These are phyloP conservation scores for Barnardius zonarius DNA, from an alignment of 2,113 vertebrate species.

Conservation along the genomic window DNA sequence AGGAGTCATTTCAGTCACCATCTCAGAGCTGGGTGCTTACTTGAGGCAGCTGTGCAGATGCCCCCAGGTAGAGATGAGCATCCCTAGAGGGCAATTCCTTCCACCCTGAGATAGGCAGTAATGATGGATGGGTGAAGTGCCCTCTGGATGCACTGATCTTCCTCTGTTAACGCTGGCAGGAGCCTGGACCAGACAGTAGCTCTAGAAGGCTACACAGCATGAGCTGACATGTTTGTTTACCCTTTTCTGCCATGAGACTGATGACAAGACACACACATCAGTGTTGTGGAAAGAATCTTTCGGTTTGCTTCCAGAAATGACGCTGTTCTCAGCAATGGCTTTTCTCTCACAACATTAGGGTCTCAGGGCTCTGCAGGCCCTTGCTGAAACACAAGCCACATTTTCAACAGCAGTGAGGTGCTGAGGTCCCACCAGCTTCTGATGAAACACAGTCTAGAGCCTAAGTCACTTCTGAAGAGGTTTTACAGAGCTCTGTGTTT, in stretches of 20 bases:
- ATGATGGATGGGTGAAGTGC: not conserved
- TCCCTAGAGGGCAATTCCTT: not conserved
- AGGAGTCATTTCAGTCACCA: not conserved
- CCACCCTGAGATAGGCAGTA: not conserved
- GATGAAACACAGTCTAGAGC: not conserved
- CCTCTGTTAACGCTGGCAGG: not conserved
- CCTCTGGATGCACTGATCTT: not conserved
- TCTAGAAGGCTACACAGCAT: not conserved
- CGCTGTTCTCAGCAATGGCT: rapidly evolving
- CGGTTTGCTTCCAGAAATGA: not conserved
- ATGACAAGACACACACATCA: not conserved
- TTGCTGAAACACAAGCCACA: not conserved
- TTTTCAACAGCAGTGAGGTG: not conserved
- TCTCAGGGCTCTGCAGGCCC: not conserved
- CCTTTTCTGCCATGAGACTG: not conserved
- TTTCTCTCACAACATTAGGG: not conserved
- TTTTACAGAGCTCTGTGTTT: not conserved
- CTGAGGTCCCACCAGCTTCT: not conserved
- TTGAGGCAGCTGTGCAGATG: not conserved
- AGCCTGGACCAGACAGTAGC: not conserved
- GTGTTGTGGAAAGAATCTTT: not conserved
- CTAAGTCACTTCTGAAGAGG: not conserved
- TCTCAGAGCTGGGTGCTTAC: not conserved
- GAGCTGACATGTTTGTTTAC: not conserved
- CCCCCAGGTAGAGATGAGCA: rapidly evolving